These are phyloP conservation scores for Laticauda colubrina DNA, from an alignment of 2,113 vertebrate genomes.

Conservation along the genomic window DNA sequence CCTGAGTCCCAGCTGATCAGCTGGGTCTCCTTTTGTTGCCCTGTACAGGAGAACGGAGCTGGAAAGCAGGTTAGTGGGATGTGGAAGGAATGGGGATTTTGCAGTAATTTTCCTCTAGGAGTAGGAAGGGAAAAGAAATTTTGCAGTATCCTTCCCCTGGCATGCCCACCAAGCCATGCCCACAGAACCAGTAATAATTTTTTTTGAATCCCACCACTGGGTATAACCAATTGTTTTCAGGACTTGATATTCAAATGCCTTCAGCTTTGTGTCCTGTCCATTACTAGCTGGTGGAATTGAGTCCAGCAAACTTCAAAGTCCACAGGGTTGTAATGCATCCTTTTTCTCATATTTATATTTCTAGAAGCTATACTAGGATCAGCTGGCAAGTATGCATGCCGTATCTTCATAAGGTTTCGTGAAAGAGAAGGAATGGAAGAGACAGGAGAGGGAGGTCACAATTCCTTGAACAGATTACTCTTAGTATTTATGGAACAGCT, in stretches of 20 bases:
- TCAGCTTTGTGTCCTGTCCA: neutral
- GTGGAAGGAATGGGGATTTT: too few relatives aligned
- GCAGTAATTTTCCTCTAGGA: too few relatives aligned
- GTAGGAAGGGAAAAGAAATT: too few relatives aligned
- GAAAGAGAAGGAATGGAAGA: neutral
- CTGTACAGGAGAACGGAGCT: too few relatives aligned
- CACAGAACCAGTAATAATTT: too few relatives aligned
- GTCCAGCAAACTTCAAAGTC: neutral
- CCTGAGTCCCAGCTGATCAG: too few relatives aligned
- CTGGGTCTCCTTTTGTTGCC: too few relatives aligned
- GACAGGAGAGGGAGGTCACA: neutral
- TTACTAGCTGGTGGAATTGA: neutral
- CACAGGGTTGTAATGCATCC: neutral
- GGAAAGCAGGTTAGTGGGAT: too few relatives aligned
- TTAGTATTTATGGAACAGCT: neutral
- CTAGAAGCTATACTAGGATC: neutral
- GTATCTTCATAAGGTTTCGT: neutral
- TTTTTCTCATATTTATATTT: neutral
- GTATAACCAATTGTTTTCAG: neutral
- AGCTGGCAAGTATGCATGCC: neutral
- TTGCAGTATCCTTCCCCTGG: too few relatives aligned
- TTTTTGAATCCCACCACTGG: too few relatives aligned
- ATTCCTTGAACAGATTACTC: neutral
- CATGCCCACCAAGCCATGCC: too few relatives aligned
- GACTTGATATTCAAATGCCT: neutral